Evolutionary conservation across 1,140 invertebrate genomes (phyloP).

Genomic region (Eueides isabella): DNA sequence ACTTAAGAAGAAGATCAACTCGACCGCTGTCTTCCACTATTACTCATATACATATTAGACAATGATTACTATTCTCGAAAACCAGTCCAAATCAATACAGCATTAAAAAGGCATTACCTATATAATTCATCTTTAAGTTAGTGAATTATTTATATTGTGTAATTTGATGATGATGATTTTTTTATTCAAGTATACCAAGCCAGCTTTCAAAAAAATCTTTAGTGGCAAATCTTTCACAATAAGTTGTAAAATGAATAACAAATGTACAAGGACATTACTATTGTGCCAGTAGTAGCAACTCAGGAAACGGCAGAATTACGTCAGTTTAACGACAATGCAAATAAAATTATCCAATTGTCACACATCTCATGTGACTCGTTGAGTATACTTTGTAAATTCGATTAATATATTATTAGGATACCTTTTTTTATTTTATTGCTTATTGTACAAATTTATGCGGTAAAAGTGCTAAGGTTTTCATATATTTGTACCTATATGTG

Average conservation of each 20-base stretch:
- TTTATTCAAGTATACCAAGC: no score
- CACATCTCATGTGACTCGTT: conserved; percentile 3
- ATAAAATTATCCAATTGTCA: conserved; percentile 9
- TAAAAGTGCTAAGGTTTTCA: background rate
- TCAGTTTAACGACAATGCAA: conserved; percentile 9
- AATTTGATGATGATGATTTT: no score
- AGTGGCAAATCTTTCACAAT: background rate
- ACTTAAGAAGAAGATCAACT: no score
- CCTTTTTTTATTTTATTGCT: background rate
- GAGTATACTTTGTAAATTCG: background rate
- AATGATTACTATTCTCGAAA: no score
- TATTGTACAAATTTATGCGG: background rate
- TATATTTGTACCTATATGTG: background rate
- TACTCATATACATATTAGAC: no score
- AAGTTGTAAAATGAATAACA: background rate
- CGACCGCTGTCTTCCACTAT: no score
- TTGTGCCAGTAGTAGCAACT: background rate
- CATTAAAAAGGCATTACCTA: no score
- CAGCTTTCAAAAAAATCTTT: background rate
- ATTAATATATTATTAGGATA: background rate
- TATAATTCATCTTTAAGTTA: no score
- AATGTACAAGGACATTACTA: background rate
- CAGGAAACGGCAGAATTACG: conserved; percentile 3
- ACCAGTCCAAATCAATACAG: no score
- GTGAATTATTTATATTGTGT: no score